Conservation (phyloP, 1,140 invertebrate genomes). For the Drosophila nannoptera region DNA sequence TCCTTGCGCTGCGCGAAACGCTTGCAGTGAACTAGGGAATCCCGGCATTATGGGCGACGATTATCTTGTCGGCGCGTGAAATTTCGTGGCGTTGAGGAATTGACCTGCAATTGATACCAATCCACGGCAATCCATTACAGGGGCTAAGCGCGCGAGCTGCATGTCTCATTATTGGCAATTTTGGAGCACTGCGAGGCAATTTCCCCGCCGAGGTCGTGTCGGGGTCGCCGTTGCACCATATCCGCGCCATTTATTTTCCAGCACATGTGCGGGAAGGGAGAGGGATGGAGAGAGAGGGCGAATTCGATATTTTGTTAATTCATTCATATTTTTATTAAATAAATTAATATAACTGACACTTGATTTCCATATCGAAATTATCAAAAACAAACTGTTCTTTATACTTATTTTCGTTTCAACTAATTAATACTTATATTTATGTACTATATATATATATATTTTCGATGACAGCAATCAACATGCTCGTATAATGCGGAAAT, state of each 20-base stretch:
- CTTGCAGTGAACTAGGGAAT: constrained; percentile 72
- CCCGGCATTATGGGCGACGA: constrained; percentile 65
- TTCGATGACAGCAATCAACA: constrained; percentile 52
- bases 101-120: constrained; percentile 79
- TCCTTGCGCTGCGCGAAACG: constrained; percentile 32
- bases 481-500: constrained; percentile 27
- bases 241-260: constrained; percentile 55
- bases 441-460: constrained; percentile 33
- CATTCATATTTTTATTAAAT: constrained; percentile 52
- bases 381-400: constrained; percentile 46
- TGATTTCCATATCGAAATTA: constrained; percentile 47
- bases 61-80: constrained; percentile 77
- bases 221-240: constrained; percentile 43
- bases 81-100: constrained; percentile 62
- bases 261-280: constrained; percentile 22
- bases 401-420: constrained; percentile 37
- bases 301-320: background rate
- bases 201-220: constrained; percentile 46
- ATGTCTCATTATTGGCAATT: constrained; percentile 79
- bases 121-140: constrained; percentile 77
- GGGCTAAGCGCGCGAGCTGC: constrained; percentile 76
- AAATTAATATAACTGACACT: constrained; percentile 57
- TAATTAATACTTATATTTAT: constrained; percentile 58
- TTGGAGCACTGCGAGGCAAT: constrained; percentile 67
- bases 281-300: background rate